Evolutionary conservation across 2,888 invertebrate species (phyloP), one percentile per base, ranked within the genome.

Genomic region (Lycaena phlaeas): DNA sequence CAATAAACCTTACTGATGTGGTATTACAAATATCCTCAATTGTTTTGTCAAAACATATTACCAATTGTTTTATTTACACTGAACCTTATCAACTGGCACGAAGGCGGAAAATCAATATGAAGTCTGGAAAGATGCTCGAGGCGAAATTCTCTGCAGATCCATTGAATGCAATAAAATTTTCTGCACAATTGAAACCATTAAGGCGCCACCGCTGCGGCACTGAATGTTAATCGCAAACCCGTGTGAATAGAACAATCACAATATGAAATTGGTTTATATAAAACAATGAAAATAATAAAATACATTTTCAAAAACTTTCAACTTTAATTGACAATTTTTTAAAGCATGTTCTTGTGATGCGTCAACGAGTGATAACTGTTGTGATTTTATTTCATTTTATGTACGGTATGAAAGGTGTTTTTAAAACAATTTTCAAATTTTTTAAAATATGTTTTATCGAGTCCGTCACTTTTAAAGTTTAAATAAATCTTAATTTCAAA

Each of bases 121-220:
- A 61, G 63, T 59, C 65, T 61, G 59, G 65, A 72, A 64, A 61
- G 59, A 54, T 55, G 54, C 59, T 59, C 47, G 56, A 55, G 63
- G 67, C 54, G 51, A 58, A 68, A 68, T 65, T 64, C 64, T 61
- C 64, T 49, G 59, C 59, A 62, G 64, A 70, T 63, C 70, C 71
- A 73, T 72, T 75, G 71, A 76, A 73, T 77, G 77, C 75, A 74
- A 78, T 78, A 79, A 77, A 79, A 81, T 76, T 77, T 79, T 79
- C 81, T 71, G 68, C 74, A 77, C 78, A 78, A 79, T 81, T 76
- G 78, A 74, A 75, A 70, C 77, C 77, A 77, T 79, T 81, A 73
- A 73, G 69, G 61, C 70, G 68, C 68, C 68, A 66, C 63, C 61
- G 57, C 61, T 62, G 64, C 67, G 45, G 54, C 51, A 60, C 56